phyloP scores from a whole-genome alignment of 2,113 vertebrate species.

The Grammomys surdaster region DNA sequence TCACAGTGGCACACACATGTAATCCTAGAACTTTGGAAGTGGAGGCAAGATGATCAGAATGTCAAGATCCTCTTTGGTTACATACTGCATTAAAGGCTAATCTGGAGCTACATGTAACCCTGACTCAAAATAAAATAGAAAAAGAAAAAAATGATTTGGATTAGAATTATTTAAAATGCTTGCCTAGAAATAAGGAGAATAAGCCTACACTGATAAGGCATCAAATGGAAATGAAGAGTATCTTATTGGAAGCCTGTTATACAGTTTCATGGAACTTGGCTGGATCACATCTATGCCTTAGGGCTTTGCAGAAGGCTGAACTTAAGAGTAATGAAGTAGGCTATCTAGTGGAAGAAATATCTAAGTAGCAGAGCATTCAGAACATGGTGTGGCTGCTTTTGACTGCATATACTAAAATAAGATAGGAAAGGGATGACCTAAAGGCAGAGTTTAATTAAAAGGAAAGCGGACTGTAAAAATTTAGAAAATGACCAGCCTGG shows the following conservation, averaged over 20 bases:
- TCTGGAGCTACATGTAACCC: not conserved
- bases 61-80: not conserved
- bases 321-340: constrained; percentile 15
- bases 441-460: constrained; percentile 56
- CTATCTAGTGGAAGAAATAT: not conserved
- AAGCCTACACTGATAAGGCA: not conserved
- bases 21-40: not conserved
- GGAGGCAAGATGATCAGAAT: not conserved
- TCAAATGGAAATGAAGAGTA: not conserved
- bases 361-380: not conserved
- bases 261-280: not conserved
- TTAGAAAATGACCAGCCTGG: constrained; percentile 16
- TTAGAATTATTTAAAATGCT: not conserved
- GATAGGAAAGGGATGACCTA: constrained; percentile 21
- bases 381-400: not conserved
- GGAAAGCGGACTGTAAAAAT: constrained; percentile 23
- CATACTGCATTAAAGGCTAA: not conserved
- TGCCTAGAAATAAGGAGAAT: not conserved
- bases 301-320: not conserved
- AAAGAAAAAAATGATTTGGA: not conserved
- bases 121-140: not conserved
- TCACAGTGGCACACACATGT: not conserved
- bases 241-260: not conserved
- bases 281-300: not conserved
- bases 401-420: constrained; percentile 8